Evolutionary conservation across 1,140 invertebrate genomes (phyloP), one percentile per base, ranked within the genome.

Genomic region (Onthophagus taurus): DNA sequence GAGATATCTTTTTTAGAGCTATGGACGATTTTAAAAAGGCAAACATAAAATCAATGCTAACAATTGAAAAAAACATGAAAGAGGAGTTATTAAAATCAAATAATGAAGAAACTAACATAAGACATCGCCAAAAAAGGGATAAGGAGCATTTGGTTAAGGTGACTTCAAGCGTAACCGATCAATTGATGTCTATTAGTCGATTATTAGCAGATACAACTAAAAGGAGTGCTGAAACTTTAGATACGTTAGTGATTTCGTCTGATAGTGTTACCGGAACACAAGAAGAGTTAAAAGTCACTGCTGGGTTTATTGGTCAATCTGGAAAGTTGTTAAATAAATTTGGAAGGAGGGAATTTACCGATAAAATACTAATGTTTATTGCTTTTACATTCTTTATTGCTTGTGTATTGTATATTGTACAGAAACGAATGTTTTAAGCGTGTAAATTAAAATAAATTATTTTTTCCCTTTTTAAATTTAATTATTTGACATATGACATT

Each of bases 271-370:
- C 77, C 58, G 77, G 78, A 5, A 94, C 88, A 4, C 77, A 80
- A 53, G 83, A 85, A 53, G 92, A 97, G 65, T 69, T 96, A 11
- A 78, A 85, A 52, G 76, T 78, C 44, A 93, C 93, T 48, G 83
- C 85, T 6, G 81, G 85, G 51, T 82, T 83, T 7, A 92, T 97
- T 51, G 72, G 79, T 9, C 89, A 90, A 58, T 92, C 91, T 0
- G 81, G 83, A 45, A 92, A 91, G 65, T 69, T 97, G 2, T 67
- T 97, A 24, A 89, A 85, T 14, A 97, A 97, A 72, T 97, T 96
- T 68, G 89, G 87, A 2, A 69, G 92, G 50, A 67, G 93, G 19
- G 92, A 97, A 70, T 82, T 91, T 39, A 97, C 94, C 0, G 93
- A 97, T 61, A 96, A 94, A 75, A 75, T 92, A 31, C 70, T 97